These are phyloP conservation scores for Theropithecus gelada DNA, from an alignment of 2,113 vertebrate genomes.

Conservation along the genomic window DNA sequence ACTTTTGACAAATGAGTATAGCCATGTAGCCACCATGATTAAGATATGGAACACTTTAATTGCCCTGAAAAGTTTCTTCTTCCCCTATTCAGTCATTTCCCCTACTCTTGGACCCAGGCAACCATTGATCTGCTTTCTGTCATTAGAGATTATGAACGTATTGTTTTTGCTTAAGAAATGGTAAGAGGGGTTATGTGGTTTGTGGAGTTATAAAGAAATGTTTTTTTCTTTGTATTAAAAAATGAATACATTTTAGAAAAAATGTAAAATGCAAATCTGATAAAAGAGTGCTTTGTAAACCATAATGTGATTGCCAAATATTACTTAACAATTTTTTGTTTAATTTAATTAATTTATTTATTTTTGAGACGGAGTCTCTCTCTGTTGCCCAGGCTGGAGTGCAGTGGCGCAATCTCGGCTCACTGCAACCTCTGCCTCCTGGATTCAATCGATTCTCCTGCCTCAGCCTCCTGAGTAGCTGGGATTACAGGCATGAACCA, in stretches of 20 bases:
- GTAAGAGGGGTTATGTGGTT: neutral
- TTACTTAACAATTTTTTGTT: neutral
- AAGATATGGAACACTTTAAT: neutral
- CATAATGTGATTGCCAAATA: neutral
- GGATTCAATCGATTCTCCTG: no score
- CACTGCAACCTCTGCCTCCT: no score
- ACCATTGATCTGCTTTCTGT: neutral
- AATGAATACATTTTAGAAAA: neutral
- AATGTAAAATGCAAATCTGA: slow-evolving; percentile 17
- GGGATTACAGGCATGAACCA: no score
- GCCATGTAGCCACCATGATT: neutral
- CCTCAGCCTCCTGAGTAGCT: no score
- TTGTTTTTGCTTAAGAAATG: slow-evolving; percentile 10
- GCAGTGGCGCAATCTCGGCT: no score
- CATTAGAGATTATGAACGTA: neutral
- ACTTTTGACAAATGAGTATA: slow-evolving; percentile 16
- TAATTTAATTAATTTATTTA: neutral
- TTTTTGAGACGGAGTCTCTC: no score
- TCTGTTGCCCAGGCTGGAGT: no score
- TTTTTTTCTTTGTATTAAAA: neutral
- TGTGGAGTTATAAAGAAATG: neutral
- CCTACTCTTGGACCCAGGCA: neutral
- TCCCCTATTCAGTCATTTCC: neutral
- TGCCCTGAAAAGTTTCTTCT: neutral
- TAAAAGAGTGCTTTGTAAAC: neutral